These are phyloP conservation scores for Athalia circularis DNA, from an alignment of 2,888 invertebrate species.

Conservation along the genomic window DNA sequence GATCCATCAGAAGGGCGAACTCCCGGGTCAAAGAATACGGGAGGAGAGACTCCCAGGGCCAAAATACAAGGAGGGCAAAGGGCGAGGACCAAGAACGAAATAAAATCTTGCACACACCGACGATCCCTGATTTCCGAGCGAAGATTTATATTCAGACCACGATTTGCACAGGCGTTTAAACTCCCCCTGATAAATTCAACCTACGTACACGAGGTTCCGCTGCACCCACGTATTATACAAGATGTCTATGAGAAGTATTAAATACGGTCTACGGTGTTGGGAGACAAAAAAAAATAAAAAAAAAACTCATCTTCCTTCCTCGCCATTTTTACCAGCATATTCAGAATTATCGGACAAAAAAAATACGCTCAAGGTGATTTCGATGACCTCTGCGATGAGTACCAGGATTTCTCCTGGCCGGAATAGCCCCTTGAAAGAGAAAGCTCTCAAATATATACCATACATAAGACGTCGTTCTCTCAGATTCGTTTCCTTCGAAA, in stretches of 20 bases:
- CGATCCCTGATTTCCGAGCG: constrained; percentile 32
- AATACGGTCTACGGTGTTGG: background rate
- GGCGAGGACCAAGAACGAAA: constrained; percentile 16
- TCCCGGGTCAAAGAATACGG: too few species aligned
- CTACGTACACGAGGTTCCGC: background rate
- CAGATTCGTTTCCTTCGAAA: background rate
- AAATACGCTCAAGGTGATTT: too few species aligned
- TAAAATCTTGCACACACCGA: constrained; percentile 33
- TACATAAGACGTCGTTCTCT: constrained; percentile 8
- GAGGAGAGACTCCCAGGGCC: background rate
- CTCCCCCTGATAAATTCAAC: constrained; percentile 16
- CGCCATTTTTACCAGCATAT: too few species aligned
- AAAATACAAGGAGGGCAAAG: background rate
- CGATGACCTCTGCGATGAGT: too few species aligned
- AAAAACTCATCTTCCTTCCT: background rate
- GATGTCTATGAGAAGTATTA: background rate
- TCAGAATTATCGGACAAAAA: too few species aligned
- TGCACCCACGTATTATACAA: background rate
- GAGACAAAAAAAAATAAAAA: background rate
- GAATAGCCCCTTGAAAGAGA: too few species aligned
- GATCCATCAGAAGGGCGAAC: too few species aligned
- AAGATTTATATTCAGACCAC: constrained; percentile 35
- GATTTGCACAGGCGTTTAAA: constrained; percentile 33
- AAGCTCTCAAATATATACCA: too few species aligned
- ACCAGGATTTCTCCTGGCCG: too few species aligned